A percentile compares a stretch with the other conserved stretches of the same genome.
Evolutionary conservation across 2,113 vertebrate genomes (phyloP).

Genomic region (Falcunculus frontatus): DNA sequence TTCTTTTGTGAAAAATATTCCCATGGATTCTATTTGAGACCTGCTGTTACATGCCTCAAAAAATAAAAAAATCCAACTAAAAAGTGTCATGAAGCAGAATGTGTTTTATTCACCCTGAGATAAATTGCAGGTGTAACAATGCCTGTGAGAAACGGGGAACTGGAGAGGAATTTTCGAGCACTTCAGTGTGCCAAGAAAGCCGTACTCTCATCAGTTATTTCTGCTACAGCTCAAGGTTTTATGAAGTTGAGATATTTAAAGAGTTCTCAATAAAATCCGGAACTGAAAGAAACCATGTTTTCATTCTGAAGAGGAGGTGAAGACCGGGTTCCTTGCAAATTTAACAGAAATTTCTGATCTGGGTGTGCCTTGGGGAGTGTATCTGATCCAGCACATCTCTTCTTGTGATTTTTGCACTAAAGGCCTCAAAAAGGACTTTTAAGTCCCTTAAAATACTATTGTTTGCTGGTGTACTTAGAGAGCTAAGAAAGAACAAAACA

Average conservation of each 20-base stretch:
- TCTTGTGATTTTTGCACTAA: neutral
- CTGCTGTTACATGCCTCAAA: neutral
- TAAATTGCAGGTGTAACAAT: constrained; percentile 19
- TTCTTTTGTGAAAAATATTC: neutral
- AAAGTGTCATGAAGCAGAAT: neutral
- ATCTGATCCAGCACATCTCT: neutral
- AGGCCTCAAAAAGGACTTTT: neutral
- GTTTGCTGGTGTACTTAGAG: neutral
- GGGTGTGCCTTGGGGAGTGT: neutral
- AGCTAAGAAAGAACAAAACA: neutral
- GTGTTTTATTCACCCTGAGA: neutral
- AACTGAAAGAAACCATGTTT: neutral
- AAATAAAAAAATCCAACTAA: neutral
- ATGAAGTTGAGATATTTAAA: neutral
- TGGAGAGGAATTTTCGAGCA: neutral
- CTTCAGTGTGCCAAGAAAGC: neutral
- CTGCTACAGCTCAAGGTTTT: neutral
- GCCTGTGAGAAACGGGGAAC: neutral
- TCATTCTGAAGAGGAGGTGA: neutral
- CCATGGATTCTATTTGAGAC: neutral
- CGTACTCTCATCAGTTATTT: neutral
- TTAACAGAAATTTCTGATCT: neutral
- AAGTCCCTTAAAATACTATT: neutral
- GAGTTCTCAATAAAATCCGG: neutral
- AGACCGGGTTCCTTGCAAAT: neutral